A percentile compares a stretch with the other conserved stretches of the same genome.
Conservation (phyloP, 1,140 invertebrate species). For the Papilio polyxenes region DNA sequence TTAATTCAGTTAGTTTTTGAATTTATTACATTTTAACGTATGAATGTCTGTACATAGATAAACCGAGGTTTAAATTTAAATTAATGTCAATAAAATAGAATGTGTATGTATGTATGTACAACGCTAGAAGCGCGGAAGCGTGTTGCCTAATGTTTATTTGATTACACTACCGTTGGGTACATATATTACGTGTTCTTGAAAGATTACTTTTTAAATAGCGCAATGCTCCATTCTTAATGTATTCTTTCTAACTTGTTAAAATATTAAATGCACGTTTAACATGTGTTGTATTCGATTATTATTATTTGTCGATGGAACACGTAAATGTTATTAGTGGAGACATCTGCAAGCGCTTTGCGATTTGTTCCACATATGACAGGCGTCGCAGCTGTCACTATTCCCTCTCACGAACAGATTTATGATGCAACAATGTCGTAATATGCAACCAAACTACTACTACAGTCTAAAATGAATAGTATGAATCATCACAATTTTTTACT, state of each 20-base stretch:
- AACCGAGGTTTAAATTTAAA: slow-evolving; percentile 9
- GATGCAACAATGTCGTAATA: background rate
- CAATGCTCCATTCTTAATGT: background rate
- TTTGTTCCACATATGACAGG: background rate
- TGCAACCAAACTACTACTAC: background rate
- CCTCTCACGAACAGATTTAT: background rate
- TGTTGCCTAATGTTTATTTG: slow-evolving; percentile 29
- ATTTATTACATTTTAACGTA: background rate
- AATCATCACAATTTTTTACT: too few species aligned
- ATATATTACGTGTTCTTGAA: slow-evolving; percentile 11
- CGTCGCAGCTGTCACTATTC: background rate
- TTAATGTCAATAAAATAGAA: slow-evolving; percentile 23
- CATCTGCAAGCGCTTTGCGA: slow-evolving; percentile 12
- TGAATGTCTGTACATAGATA: background rate
- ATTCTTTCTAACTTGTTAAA: background rate
- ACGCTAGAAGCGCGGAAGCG: slow-evolving; percentile 7
- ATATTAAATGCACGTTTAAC: too few species aligned
- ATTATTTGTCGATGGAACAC: background rate
- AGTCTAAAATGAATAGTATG: too few species aligned
- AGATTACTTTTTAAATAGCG: background rate
- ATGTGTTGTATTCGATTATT: background rate
- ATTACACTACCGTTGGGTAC: background rate
- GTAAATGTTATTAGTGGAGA: background rate
- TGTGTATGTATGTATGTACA: slow-evolving; percentile 26
- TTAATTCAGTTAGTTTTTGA: background rate